A percentile compares a stretch with the other conserved stretches of the same genome.
phyloP scores from a whole-genome alignment of 2,888 invertebrate genomes.

The Spodoptera picta region DNA sequence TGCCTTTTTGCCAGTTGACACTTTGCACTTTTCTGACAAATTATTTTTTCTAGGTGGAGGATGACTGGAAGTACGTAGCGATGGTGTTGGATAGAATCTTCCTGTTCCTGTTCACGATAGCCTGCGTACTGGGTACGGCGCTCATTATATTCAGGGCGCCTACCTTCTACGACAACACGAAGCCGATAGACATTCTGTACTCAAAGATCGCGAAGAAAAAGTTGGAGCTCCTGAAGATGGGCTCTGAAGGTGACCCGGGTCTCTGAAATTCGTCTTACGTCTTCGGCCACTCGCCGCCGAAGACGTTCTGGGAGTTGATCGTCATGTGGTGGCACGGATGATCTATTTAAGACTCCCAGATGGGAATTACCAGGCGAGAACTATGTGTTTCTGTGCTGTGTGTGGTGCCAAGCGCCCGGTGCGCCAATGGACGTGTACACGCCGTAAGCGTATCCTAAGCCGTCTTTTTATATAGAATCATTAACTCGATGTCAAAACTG shows the following conservation, averaged over 20 bases:
- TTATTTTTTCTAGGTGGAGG: constrained; percentile 92
- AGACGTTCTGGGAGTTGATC: constrained; percentile 89
- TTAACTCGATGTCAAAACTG: constrained; percentile 78
- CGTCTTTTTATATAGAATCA: constrained; percentile 83
- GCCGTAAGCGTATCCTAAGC: constrained; percentile 80
- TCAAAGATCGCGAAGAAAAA: constrained; percentile 97
- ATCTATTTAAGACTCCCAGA: constrained; percentile 83
- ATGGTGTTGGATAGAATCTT: constrained; percentile 99
- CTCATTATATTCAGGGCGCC: constrained; percentile 97
- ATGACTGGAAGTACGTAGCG: constrained; percentile 99
- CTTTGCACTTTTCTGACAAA: constrained; percentile 15
- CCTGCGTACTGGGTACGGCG: constrained; percentile 96
- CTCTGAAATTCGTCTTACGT: constrained; percentile 91
- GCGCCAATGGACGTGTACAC: constrained; percentile 78
- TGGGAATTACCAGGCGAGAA: constrained; percentile 83
- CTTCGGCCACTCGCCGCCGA: constrained; percentile 92
- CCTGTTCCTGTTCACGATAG: constrained; percentile 97
- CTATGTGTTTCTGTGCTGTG: constrained; percentile 79
- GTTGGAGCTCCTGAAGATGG: constrained; percentile 95
- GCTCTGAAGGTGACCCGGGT: constrained; percentile 91
- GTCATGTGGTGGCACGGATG: constrained; percentile 89
- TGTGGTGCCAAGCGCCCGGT: constrained; percentile 84
- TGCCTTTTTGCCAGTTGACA: constrained; percentile 1
- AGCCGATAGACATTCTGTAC: constrained; percentile 96
- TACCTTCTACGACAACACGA: constrained; percentile 96